These are phyloP conservation scores for Odontamblyopus rebecca DNA, from an alignment of 2,797 vertebrate species.

Conservation along the genomic window DNA sequence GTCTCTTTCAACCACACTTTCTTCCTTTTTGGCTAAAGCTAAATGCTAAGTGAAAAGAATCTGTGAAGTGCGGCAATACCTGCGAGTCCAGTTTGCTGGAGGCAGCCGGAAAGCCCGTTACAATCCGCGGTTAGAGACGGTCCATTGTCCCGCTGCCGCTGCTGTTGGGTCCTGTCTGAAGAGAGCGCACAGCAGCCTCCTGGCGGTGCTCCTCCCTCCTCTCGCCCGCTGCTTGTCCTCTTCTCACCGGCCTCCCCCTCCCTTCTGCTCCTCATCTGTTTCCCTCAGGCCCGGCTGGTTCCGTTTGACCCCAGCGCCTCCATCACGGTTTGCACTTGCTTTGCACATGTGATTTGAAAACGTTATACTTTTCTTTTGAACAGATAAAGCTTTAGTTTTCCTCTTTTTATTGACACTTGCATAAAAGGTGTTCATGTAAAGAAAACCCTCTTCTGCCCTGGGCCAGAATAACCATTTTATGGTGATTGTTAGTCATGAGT, in stretches of 20 bases:
- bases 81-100: slow-evolving; percentile 23
- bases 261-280: slow-evolving; percentile 17
- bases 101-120: slow-evolving; percentile 49
- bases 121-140: slow-evolving; percentile 32
- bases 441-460: no score
- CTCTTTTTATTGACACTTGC: background rate
- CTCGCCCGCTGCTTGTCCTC: slow-evolving; percentile 19
- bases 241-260: background rate
- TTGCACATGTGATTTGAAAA: background rate
- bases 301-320: background rate
- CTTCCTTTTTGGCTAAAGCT: slow-evolving; percentile 16
- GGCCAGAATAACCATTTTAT: no score
- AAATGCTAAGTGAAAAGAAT: slow-evolving; percentile 18
- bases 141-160: slow-evolving; percentile 65
- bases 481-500: no score
- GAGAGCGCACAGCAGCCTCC: slow-evolving; percentile 52
- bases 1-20: slow-evolving; percentile 15
- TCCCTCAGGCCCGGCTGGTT: slow-evolving; percentile 28
- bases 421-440: no score
- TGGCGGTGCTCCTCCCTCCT: slow-evolving; percentile 53
- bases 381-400: background rate
- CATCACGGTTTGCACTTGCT: background rate
- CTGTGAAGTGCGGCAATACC: slow-evolving; percentile 28
- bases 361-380: background rate
- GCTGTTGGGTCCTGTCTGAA: slow-evolving; percentile 48